Conservation (phyloP, 2,888 invertebrate genomes). For the Ptycholaimellus sp. region DNA sequence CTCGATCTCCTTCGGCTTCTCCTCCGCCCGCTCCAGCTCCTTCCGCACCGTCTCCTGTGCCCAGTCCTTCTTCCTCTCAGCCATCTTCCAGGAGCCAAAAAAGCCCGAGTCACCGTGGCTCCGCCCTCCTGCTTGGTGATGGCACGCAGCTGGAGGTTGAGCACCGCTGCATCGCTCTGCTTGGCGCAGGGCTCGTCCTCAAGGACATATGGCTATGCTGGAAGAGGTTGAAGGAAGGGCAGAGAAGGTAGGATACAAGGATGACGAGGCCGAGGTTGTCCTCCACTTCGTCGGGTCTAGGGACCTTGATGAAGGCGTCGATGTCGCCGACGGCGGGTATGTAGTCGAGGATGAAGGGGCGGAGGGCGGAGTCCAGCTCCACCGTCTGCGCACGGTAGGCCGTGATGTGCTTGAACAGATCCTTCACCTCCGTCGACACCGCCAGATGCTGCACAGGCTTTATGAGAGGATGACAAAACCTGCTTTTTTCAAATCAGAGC, state of each 20-base stretch:
- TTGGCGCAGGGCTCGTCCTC: constrained; percentile 80
- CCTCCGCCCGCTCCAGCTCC: background rate
- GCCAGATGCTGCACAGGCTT: no score
- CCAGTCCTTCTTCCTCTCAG: background rate
- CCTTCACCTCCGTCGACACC: constrained; percentile 49
- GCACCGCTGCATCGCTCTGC: constrained; percentile 78
- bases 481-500: no score
- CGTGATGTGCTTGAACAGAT: constrained; percentile 63
- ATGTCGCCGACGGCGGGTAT: constrained; percentile 95
- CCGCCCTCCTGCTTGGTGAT: constrained; percentile 36
- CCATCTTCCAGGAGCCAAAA: background rate
- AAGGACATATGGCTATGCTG: no score
- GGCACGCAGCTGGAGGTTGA: constrained; percentile 63
- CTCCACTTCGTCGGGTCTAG: constrained; percentile 43
- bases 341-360: constrained; percentile 83
- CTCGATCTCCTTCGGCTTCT: no score
- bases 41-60: background rate
- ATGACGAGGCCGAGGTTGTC: constrained; percentile 18
- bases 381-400: constrained; percentile 28
- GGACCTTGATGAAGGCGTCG: constrained; percentile 73
- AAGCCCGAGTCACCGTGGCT: background rate
- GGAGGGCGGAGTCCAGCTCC: constrained; percentile 62
- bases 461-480: background rate
- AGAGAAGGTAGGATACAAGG: constrained; percentile 7
- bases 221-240: background rate